Evolutionary conservation across 2,113 vertebrate genomes (phyloP).

Genomic region (Genyomyrus donnyi): DNA sequence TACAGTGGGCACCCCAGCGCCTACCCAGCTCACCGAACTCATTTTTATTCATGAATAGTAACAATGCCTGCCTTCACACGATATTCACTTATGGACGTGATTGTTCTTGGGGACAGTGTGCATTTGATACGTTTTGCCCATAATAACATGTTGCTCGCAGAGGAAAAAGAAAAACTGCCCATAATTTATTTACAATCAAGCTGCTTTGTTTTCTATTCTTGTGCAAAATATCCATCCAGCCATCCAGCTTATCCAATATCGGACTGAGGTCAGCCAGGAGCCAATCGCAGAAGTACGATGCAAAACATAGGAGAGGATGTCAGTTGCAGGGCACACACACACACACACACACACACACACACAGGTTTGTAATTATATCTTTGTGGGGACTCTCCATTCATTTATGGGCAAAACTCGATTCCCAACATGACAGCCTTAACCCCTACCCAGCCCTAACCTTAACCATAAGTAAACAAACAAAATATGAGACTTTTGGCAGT

Average conservation of each 20-base stretch:
- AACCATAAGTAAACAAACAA: too few species aligned
- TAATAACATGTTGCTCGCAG: not conserved
- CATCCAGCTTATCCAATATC: not conserved
- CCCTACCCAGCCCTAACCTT: too few species aligned
- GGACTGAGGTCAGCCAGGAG: not conserved
- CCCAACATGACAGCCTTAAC: too few species aligned
- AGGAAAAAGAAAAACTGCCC: not conserved
- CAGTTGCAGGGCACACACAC: not conserved
- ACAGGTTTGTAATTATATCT: too few species aligned
- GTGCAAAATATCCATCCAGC: not conserved
- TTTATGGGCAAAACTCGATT: too few species aligned
- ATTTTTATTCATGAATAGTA: constrained; percentile 3
- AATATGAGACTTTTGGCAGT: too few species aligned
- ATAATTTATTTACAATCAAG: constrained; percentile 1
- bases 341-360: not conserved
- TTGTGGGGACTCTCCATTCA: too few species aligned
- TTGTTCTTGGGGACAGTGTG: not conserved
- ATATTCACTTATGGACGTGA: not conserved
- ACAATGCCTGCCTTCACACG: not conserved
- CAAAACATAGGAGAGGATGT: not conserved
- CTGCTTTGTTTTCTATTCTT: not conserved
- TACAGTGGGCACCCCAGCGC: not conserved
- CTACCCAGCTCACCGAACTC: not conserved
- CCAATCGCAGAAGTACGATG: not conserved
- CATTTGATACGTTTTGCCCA: not conserved